Base-by-base conservation (phyloP, 2,888 invertebrate species). In the Eupeodes latifasciatus region DNA sequence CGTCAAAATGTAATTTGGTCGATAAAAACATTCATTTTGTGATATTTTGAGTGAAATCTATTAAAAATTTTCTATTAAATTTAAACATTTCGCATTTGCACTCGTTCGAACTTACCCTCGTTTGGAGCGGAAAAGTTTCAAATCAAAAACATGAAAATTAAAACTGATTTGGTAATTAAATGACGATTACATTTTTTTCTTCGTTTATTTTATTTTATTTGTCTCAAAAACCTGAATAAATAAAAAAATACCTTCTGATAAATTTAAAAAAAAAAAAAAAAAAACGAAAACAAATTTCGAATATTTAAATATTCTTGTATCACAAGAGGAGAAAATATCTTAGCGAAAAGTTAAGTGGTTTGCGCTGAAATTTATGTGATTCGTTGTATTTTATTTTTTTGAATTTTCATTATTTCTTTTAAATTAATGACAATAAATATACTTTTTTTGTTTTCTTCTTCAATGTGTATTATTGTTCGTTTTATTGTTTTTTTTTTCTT, bases 201-300 rank as follows among this genome's bases (percentile, higher is more conserved):
- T 51, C 36, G 5, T 40, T 40, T 40, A 5, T 40, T 40, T 4
- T 40, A 1, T 40, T 40, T 34, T 34, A 59, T 59, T 59, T 59
- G 59, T 14, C 7, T 14, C 34, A n/a, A 19, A 62, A 59, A 64
- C 53, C 7, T 55, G 69, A 40, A 12, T 40, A 2, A 53, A 19
- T 2, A 5, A 19, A 51, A 72, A 85, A 66, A 81, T 74, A 62
- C 51, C 72, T 74, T 71, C 59, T 55, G 71, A 86, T 75, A 82
- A 86, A 86, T 71, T 76, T 16, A 16, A 40, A 61, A 71, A 9
- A 75, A 9, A 61, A 34, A 16, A 40, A 61, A 71, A 9, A 75
- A 9, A 61, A 77, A 61, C 3, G 27, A 27, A 27, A 27, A 61
- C 36, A 49, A 5, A 27, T 27, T 47, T 76, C 36, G 51, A 11